These are phyloP conservation scores for Strigops habroptila DNA, from an alignment of 2,113 vertebrate genomes.

Conservation along the genomic window DNA sequence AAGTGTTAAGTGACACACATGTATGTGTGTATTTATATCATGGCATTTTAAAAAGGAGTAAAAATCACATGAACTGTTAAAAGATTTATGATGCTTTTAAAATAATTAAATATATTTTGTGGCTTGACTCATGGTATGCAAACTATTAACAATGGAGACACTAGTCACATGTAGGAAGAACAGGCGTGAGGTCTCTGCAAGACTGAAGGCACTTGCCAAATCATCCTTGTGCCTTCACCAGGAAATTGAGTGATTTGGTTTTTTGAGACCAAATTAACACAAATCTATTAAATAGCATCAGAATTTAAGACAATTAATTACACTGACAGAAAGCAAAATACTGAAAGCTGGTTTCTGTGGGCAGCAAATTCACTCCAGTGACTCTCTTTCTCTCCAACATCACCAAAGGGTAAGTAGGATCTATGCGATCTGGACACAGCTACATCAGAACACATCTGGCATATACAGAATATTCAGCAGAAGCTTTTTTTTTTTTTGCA, in stretches of 20 bases:
- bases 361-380: neutral
- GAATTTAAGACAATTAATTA: neutral
- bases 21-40: fast-evolving
- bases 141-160: neutral
- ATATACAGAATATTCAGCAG: neutral
- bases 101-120: neutral
- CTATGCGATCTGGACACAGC: neutral
- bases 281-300: neutral
- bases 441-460: neutral
- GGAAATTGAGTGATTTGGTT: neutral
- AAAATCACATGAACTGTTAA: neutral
- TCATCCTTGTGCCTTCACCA: neutral
- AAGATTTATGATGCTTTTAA: neutral
- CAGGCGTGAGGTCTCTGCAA: neutral
- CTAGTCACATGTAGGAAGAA: neutral
- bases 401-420: neutral
- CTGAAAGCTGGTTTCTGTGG: neutral
- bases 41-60: neutral
- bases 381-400: neutral
- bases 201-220: neutral
- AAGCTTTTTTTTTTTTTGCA: neutral
- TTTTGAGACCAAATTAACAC: neutral
- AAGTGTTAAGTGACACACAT: neutral
- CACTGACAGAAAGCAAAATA: neutral
- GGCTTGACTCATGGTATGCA: neutral